Percentiles rank a stretch among this genome's conserved stretches.
phyloP scores from a whole-genome alignment of 1,140 invertebrate genomes.

The Drosophila kohkoa region DNA sequence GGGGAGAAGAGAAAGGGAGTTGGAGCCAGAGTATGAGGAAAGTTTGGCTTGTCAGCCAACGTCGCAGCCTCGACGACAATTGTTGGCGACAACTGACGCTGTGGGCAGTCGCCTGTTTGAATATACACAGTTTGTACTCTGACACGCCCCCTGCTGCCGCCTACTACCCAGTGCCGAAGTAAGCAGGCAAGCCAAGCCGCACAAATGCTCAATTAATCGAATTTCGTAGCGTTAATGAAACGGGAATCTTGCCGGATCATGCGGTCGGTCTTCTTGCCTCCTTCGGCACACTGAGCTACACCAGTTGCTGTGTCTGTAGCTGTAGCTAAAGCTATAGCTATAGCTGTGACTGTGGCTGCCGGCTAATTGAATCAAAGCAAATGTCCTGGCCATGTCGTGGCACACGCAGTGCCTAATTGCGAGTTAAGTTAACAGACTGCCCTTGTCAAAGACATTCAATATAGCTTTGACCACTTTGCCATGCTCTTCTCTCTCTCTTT shows the following conservation, averaged over 20 bases:
- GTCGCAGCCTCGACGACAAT: constrained; percentile 38
- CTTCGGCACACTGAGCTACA: not conserved
- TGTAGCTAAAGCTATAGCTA: not conserved
- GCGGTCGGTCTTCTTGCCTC: constrained; percentile 50
- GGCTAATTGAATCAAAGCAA: constrained; percentile 79
- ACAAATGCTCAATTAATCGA: constrained; percentile 82
- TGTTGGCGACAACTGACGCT: constrained; percentile 71
- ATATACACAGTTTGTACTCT: constrained; percentile 1
- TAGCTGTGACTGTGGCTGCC: constrained; percentile 10
- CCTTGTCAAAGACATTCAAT: constrained; percentile 76
- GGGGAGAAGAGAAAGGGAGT: not conserved
- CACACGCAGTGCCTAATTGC: constrained; percentile 69
- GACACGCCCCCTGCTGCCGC: constrained; percentile 19
- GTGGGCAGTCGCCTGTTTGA: constrained; percentile 52
- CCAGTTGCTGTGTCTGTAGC: constrained; percentile 4
- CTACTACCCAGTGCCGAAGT: no score
- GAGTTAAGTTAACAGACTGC: constrained; percentile 72
- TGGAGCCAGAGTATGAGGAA: constrained; percentile 14
- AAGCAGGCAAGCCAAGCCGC: constrained; percentile 39
- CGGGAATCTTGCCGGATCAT: constrained; percentile 64
- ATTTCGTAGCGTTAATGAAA: constrained; percentile 74
- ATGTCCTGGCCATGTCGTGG: constrained; percentile 47
- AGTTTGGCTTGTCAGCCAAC: constrained; percentile 65
- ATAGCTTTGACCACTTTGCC: constrained; percentile 28
- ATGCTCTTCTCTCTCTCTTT: not conserved